Evolutionary conservation across 2,888 invertebrate species (phyloP).

Genomic region (Drosophila incognita): DNA sequence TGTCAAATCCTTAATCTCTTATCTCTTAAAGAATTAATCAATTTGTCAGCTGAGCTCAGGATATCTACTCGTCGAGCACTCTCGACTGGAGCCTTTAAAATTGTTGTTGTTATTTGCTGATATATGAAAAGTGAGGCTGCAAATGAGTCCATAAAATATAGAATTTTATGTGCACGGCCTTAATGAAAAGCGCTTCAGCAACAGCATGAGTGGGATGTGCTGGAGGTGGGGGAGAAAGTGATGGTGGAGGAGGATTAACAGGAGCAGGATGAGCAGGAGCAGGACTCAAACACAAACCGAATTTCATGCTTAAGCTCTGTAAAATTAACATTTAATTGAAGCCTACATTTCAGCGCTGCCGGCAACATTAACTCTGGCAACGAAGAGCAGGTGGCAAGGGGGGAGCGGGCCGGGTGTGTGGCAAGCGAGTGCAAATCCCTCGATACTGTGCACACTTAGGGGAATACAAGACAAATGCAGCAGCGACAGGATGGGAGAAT

Average conservation of each 20-base stretch:
- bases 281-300: conserved; percentile 19
- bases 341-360: conserved; percentile 66
- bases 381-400: neutral
- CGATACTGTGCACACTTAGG: conserved; percentile 6
- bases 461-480: conserved; percentile 53
- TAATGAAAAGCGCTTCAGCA: conserved; percentile 63
- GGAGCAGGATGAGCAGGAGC: neutral
- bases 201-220: conserved; percentile 10
- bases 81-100: neutral
- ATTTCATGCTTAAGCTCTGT: conserved; percentile 81
- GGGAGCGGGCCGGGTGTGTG: neutral
- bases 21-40: neutral
- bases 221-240: neutral
- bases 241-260: neutral
- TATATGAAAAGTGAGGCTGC: conserved; percentile 36
- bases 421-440: conserved; percentile 49
- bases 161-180: conserved; percentile 62
- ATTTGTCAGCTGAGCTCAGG: neutral
- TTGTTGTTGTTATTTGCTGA: neutral
- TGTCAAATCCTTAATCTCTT: neutral
- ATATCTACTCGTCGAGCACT: neutral
- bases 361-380: conserved; percentile 44
- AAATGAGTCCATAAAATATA: conserved; percentile 68
- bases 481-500: conserved; percentile 27
- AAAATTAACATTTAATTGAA: conserved; percentile 81